These are phyloP conservation scores for Cephus pygmeus DNA, from an alignment of 2,888 invertebrate species.

Conservation along the genomic window DNA sequence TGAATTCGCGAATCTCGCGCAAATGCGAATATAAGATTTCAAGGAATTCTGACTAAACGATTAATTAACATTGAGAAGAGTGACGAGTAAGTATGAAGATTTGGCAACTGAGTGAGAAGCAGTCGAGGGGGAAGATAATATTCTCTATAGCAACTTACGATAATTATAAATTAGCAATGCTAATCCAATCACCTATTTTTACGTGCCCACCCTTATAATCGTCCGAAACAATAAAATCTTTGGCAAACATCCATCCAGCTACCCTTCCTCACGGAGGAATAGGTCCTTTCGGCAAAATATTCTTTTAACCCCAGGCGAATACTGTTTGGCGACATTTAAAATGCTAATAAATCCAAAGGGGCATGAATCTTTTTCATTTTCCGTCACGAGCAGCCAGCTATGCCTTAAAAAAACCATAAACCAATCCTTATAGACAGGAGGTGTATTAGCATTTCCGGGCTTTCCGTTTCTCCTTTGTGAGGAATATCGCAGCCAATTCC, in stretches of 20 bases:
- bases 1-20: background rate
- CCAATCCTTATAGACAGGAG: background rate
- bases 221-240: background rate
- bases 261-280: background rate
- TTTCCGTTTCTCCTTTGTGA: background rate
- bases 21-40: background rate
- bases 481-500: background rate
- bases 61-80: too few species aligned
- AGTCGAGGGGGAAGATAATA: background rate
- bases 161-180: constrained; percentile 7
- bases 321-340: background rate
- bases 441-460: background rate
- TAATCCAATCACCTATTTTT: constrained; percentile 17
- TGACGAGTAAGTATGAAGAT: background rate
- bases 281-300: background rate
- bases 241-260: background rate
- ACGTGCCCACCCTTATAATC: background rate
- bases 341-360: background rate
- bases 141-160: constrained; percentile 26
- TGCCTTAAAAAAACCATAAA: background rate
- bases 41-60: too few species aligned
- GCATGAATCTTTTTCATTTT: background rate
- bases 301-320: background rate
- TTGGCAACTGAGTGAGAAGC: background rate
- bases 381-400: background rate